A percentile compares a stretch with the other conserved stretches of the same genome.
Evolutionary conservation across 2,888 invertebrate genomes (phyloP).

Genomic region (Phragmatobia fuliginosa): DNA sequence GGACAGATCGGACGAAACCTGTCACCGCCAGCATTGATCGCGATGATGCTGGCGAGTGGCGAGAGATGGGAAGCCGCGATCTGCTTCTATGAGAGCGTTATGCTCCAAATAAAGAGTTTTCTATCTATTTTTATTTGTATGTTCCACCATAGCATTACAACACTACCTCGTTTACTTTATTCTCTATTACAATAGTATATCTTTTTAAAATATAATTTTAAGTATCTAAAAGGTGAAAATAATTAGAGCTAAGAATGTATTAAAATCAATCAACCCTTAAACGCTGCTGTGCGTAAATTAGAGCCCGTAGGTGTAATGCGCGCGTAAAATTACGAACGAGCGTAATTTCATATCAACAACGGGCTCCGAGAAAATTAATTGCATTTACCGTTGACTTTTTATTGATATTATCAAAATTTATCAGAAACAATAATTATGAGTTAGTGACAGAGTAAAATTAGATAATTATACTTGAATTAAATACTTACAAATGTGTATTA

Average conservation of each 20-base stretch:
- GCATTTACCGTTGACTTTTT: slow-evolving; percentile 55
- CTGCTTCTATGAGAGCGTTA: no score
- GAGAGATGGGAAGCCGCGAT: no score
- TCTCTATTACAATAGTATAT: neutral
- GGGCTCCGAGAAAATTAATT: slow-evolving; percentile 67
- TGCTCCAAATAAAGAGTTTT: no score
- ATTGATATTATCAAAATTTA: slow-evolving; percentile 61
- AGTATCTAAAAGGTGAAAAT: neutral
- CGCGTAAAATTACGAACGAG: slow-evolving; percentile 64
- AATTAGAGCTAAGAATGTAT: slow-evolving; percentile 13
- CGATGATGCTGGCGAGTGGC: no score
- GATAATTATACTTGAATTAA: no score
- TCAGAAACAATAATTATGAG: slow-evolving; percentile 33
- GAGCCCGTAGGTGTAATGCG: slow-evolving; percentile 31
- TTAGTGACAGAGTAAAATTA: no score
- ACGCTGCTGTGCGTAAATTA: slow-evolving; percentile 22
- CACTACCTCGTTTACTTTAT: neutral
- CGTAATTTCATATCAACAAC: slow-evolving; percentile 59
- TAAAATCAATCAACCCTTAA: slow-evolving; percentile 36
- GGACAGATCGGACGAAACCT: no score
- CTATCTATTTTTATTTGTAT: no score
- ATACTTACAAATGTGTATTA: no score
- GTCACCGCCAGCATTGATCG: no score
- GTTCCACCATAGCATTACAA: no score
- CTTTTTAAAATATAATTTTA: neutral